These are phyloP conservation scores for Lerista edwardsae DNA, from an alignment of 2,797 vertebrate species.

Conservation along the genomic window DNA sequence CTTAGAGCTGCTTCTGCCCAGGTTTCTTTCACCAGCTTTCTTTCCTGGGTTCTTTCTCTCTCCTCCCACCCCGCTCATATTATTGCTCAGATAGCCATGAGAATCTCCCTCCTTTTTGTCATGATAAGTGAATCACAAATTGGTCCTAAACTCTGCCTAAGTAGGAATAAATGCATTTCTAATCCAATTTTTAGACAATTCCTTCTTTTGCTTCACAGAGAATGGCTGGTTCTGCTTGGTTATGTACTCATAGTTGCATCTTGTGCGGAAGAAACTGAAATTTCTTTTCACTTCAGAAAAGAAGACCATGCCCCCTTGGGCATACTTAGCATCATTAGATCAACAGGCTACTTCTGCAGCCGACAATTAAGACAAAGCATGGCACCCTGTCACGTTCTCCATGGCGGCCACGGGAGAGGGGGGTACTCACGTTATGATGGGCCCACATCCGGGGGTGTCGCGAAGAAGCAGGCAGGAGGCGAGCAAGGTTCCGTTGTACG, in stretches of 20 bases:
- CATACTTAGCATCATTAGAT: slow-evolving; percentile 56
- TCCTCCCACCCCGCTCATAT: slow-evolving; percentile 22
- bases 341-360: slow-evolving; percentile 42
- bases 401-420: too few relatives aligned
- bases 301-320: slow-evolving; percentile 2
- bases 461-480: too few relatives aligned
- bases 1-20: slow-evolving; percentile 54
- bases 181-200: slow-evolving; percentile 71
- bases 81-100: slow-evolving; percentile 59
- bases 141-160: slow-evolving; percentile 67
- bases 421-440: too few relatives aligned
- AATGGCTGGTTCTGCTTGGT: slow-evolving; percentile 32
- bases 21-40: slow-evolving; percentile 26
- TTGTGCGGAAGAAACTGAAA: background rate
- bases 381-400: slow-evolving; percentile 18
- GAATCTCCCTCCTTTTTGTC: slow-evolving; percentile 2
- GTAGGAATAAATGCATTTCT: slow-evolving; percentile 63
- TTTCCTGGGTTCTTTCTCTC: slow-evolving; percentile 14
- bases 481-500: too few relatives aligned
- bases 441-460: too few relatives aligned
- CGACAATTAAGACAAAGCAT: slow-evolving; percentile 41
- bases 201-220: slow-evolving; percentile 59
- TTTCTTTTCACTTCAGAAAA: slow-evolving; percentile 39
- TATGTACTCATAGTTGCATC: slow-evolving; percentile 49
- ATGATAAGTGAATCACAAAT: slow-evolving; percentile 61